Conservation (phyloP, 2,888 invertebrate species). For the Drosophila kokeensis region DNA sequence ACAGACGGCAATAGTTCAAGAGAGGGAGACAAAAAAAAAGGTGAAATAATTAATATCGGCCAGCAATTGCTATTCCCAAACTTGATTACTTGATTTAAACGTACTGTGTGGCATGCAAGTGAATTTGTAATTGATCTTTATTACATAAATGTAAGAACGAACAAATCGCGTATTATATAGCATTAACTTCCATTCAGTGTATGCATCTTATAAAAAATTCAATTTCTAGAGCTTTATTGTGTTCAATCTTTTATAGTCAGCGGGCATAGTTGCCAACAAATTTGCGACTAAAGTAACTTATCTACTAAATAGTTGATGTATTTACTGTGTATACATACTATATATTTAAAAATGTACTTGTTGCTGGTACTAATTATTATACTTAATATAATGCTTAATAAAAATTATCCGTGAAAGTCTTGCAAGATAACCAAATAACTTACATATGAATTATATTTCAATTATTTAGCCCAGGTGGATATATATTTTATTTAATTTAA, state of each 20-base stretch:
- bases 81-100: neutral
- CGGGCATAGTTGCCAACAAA: constrained; percentile 22
- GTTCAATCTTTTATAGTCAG: constrained; percentile 62
- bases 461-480: neutral
- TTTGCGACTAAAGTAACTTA: constrained; percentile 42
- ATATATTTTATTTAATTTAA: neutral
- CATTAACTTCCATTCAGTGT: constrained; percentile 16
- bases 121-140: constrained; percentile 18
- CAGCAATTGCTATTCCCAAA: neutral
- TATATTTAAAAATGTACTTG: constrained; percentile 34
- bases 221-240: constrained; percentile 74
- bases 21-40: neutral
- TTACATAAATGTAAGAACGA: neutral
- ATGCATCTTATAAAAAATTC: constrained; percentile 34
- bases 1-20: neutral
- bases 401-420: constrained; percentile 37
- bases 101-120: constrained; percentile 1
- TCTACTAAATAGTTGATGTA: constrained; percentile 31
- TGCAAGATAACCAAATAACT: constrained; percentile 8
- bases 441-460: neutral
- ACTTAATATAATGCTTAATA: constrained; percentile 41
- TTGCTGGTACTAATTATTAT: constrained; percentile 37
- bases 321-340: constrained; percentile 24
- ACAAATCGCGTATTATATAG: constrained; percentile 13
- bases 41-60: neutral